Base-by-base conservation (phyloP, 2,797 vertebrate genomes). In the Eupleurogrammus muticus region DNA sequence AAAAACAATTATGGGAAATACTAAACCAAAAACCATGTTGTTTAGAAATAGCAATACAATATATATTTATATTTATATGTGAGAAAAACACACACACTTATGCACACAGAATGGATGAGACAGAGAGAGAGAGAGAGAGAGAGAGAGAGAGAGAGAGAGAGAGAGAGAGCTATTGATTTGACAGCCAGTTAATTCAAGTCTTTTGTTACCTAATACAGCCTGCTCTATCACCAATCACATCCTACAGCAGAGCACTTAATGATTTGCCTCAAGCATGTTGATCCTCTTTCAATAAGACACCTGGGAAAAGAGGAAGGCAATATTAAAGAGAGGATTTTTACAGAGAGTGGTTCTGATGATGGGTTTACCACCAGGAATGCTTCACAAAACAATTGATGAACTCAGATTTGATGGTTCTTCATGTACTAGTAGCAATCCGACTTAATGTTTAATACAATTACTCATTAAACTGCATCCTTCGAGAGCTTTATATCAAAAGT, bases 191-290 rank as follows among this genome's bases (percentile, higher is more conserved):
- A 82, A 91, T 92, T 83, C 73, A 69, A 80, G 85, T 82, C 79
- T 82, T 89, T 87, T 89, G 91, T 93, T 90, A 91, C 85, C 83
- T 87, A 89, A 91, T 90, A 81, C 80, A 79, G 72, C 79, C 80
- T 79, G 80, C 85, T 88, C 89, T 78, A 85, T 88, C 79, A 65
- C 77, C 79, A 79, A 87, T 90, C 87, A 88, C 79, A 55, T 86
- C 84, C 83, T 77, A 76, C 79, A 77, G 80, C 82, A 51, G 17
- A 64, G 70, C n/a, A 80, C 85, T 88, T 84, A 89, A 86, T 83
- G 14, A 82, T 88, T 83, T 67, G 59, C 84, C 68, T 70, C 12
- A 48, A 88, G 80, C 52, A 74, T 78, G 87, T 86, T 83, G 90
- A 90, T 88, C 82, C 74, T 72, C 81, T 83, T 86, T 88, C 82